These are phyloP conservation scores for Dasypogon diadema DNA, from an alignment of 2,888 invertebrate species.

Conservation along the genomic window DNA sequence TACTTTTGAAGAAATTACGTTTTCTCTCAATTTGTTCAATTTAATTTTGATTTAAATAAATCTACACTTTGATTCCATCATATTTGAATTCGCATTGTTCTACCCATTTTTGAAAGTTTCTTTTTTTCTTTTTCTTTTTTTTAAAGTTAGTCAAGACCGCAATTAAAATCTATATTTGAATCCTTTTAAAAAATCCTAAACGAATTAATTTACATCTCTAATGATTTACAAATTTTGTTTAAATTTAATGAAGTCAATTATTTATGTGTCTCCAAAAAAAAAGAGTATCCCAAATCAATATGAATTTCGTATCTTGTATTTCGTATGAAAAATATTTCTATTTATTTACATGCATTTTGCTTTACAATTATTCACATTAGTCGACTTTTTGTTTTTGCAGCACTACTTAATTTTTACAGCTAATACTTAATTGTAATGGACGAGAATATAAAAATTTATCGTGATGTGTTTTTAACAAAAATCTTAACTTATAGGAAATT, in stretches of 20 bases:
- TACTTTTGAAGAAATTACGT: not conserved
- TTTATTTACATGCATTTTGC: not conserved
- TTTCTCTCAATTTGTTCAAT: not conserved
- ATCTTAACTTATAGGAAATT: not conserved
- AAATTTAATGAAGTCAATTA: too few species aligned
- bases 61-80: slow-evolving; percentile 24
- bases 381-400: not conserved
- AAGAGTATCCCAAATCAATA: not conserved
- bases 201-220: too few species aligned
- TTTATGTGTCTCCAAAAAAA: too few species aligned
- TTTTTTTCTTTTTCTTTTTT: too few species aligned
- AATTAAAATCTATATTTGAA: too few species aligned
- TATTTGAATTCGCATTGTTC: not conserved
- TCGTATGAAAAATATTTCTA: not conserved
- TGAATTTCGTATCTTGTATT: not conserved
- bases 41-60: not conserved
- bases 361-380: not conserved
- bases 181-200: too few species aligned
- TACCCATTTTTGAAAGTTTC: too few species aligned
- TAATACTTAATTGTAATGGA: not conserved
- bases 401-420: not conserved
- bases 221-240: too few species aligned
- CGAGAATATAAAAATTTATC: not conserved
- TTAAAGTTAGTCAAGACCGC: too few species aligned
- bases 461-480: too few species aligned